Base-by-base conservation (phyloP, 2,797 vertebrate species). In the Syngnathus rostellatus region DNA sequence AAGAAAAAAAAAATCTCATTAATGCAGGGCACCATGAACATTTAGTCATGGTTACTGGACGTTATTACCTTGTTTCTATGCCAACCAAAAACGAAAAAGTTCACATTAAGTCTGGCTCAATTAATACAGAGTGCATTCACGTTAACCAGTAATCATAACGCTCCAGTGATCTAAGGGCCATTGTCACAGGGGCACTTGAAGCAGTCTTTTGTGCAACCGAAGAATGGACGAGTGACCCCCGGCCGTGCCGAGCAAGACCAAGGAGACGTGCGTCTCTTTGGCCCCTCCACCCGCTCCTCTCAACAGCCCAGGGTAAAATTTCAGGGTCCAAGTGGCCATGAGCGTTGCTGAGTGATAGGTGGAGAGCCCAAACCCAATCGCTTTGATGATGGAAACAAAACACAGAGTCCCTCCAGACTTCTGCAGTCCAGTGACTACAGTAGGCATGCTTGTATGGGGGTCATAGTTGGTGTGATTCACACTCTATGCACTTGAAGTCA, bases 341-440 rank as follows among this genome's bases (percentile, higher is more conserved):
- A 90, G 86, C 79, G 82, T 84, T 74, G 90, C 86, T 90, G 90
- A 89, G 83, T 88, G 90, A 90, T 72, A 66, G 77, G 80, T 68
- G 70, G 81, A 85, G 86, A 85, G 74, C 75, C 81, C 85, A 80
- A 80, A 88, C 83, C 72, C 83, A 90, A 85, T 87, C 85, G 77
- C 74, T 89, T 88, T 87, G 80, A 88, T 92, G 83, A 88, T 68
- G 90, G 91, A 92, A 90, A 90, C 78, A 89, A 90, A 90, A 90
- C 78, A 86, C 81, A 79, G 81, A 89, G 75, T 68, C 75, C 76
- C 76, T 67, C 72, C 72, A 78, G 81, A 81, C 79, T 68, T 64
- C 17, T 65, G 78, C 73, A 67, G 70, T 74, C 74, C 74, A 75
- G 66, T 66, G 71, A 82, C 77, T 81, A 50, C 77, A 85, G 83